A percentile compares a stretch with the other conserved stretches of the same genome.
Conservation (phyloP, 1,140 invertebrate species). For the Temnothorax curvispinosus region DNA sequence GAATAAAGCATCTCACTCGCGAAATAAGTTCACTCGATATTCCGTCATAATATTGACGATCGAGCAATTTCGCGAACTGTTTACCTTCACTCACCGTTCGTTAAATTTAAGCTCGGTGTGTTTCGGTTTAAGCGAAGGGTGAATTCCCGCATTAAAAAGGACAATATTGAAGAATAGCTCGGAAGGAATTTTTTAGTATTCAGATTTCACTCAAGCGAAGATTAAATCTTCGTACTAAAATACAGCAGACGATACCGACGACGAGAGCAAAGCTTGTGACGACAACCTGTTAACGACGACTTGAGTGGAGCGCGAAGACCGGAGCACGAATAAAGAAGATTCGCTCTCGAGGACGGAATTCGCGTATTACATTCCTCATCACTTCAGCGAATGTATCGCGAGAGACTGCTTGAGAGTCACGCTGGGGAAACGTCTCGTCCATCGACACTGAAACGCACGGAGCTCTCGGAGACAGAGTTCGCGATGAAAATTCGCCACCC, state of each 20-base stretch:
- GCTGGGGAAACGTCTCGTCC: slow-evolving; percentile 12
- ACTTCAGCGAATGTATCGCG: slow-evolving; percentile 23
- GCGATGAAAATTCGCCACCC: not conserved
- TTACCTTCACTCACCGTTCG: not conserved
- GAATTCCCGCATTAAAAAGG: not conserved
- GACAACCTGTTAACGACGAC: slow-evolving; percentile 77
- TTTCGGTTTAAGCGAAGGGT: not conserved
- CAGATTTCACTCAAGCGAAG: not conserved
- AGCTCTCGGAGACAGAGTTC: slow-evolving; percentile 52
- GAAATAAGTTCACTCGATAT: not conserved
- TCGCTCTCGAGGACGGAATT: slow-evolving; percentile 22
- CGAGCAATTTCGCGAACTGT: not conserved
- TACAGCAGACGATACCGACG: not conserved
- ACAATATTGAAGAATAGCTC: not conserved
- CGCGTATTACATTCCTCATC: slow-evolving; percentile 35
- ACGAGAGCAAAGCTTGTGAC: slow-evolving; percentile 54
- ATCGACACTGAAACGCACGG: slow-evolving; percentile 30
- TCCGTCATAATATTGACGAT: not conserved
- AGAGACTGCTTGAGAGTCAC: not conserved
- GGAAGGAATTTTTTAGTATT: not conserved
- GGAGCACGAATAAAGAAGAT: slow-evolving; percentile 4
- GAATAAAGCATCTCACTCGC: slow-evolving; percentile 41
- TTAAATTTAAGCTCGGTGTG: not conserved
- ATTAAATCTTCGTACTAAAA: not conserved
- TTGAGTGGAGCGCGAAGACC: slow-evolving; percentile 22